A percentile compares a stretch with the other conserved stretches of the same genome.
Evolutionary conservation across 1,140 invertebrate genomes (phyloP).

Genomic region (Ctenoplectra terminalis): DNA sequence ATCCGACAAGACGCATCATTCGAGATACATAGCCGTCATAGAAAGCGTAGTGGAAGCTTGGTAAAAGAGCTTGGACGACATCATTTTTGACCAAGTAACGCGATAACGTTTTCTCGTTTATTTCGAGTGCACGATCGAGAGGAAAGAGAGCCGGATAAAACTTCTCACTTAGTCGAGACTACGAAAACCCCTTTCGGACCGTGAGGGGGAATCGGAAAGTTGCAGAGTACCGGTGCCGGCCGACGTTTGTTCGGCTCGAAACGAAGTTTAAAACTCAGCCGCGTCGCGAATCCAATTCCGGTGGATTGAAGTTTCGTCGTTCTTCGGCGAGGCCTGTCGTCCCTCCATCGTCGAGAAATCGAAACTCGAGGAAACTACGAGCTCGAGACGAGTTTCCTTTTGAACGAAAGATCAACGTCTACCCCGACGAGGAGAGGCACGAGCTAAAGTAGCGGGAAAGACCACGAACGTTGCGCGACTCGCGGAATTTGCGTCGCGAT

Average conservation of each 20-base stretch:
- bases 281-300: slow-evolving; percentile 34
- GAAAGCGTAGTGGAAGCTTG: too few relatives aligned
- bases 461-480: too few relatives aligned
- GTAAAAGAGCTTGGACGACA: too few relatives aligned
- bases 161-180: slow-evolving; percentile 67
- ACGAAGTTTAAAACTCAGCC: slow-evolving; percentile 74
- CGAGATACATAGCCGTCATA: too few relatives aligned
- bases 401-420: not conserved
- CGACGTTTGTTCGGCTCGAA: slow-evolving; percentile 62
- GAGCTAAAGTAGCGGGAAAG: too few relatives aligned
- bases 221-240: slow-evolving; percentile 9
- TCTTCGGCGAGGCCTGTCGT: not conserved
- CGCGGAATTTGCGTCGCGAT: too few relatives aligned
- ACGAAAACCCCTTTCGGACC: slow-evolving; percentile 61
- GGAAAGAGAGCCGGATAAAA: slow-evolving; percentile 59
- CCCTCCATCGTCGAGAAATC: too few relatives aligned
- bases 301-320: slow-evolving; percentile 13
- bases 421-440: too few relatives aligned
- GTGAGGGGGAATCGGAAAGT: slow-evolving; percentile 60
- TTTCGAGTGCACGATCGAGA: slow-evolving; percentile 1
- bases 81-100: slow-evolving; percentile 59
- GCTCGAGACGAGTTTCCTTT: not conserved
- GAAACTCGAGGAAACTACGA: not conserved
- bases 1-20: too few relatives aligned
- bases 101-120: slow-evolving; percentile 48